A percentile compares a stretch with the other conserved stretches of the same genome.
Conservation (phyloP, 1,140 invertebrate genomes). For the Bombus balteatus region DNA sequence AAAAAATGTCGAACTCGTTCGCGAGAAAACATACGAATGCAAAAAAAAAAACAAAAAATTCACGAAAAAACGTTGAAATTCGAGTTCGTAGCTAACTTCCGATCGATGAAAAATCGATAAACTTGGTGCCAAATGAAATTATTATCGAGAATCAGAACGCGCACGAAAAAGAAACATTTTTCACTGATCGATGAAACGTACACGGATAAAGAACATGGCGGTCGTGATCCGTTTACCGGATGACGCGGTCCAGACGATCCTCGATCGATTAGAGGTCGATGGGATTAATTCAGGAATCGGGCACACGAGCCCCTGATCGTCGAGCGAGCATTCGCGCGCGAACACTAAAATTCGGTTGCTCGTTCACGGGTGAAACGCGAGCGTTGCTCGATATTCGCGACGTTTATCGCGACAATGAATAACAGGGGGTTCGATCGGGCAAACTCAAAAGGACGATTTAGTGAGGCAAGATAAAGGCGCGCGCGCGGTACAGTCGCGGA, state of each 20-base stretch:
- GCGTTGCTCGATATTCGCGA: slow-evolving; percentile 40
- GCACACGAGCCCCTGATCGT: not conserved
- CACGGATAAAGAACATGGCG: not conserved
- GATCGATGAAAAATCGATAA: slow-evolving; percentile 26
- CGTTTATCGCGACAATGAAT: slow-evolving; percentile 39
- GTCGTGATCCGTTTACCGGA: not conserved
- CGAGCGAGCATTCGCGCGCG: not conserved
- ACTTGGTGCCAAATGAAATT: no score
- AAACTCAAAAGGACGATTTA: slow-evolving; percentile 44
- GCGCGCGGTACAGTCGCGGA: slow-evolving; percentile 60
- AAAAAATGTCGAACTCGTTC: not conserved
- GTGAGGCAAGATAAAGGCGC: slow-evolving; percentile 62
- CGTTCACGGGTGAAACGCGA: not conserved
- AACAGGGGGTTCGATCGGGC: slow-evolving; percentile 35
- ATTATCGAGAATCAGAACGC: no score
- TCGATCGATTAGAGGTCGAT: slow-evolving; percentile 14
- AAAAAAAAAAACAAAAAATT: not conserved
- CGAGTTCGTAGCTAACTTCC: fast-evolving
- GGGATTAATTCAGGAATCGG: not conserved
- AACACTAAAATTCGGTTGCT: not conserved
- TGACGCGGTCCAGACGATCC: not conserved
- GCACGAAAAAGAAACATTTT: no score
- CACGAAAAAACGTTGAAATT: not conserved
- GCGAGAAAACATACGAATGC: not conserved
- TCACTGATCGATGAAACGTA: not conserved